These are phyloP conservation scores for Perizoma affinitatum DNA, from an alignment of 2,888 invertebrate species.

Conservation along the genomic window DNA sequence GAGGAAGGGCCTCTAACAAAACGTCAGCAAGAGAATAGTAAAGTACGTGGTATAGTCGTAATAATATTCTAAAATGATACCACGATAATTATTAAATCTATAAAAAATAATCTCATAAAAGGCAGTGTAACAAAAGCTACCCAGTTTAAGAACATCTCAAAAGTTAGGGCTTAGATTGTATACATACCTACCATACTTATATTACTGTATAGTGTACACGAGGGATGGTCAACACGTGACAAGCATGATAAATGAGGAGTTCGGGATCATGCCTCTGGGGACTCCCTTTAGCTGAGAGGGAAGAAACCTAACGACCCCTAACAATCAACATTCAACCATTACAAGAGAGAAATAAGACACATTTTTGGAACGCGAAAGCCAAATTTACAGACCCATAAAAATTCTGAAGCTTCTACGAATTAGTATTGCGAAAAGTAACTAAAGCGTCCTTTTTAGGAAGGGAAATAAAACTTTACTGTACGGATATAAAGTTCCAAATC, in stretches of 20 bases:
- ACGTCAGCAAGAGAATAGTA: too few species aligned
- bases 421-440: constrained; percentile 74
- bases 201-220: constrained; percentile 65
- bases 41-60: too few species aligned
- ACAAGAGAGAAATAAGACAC: constrained; percentile 38
- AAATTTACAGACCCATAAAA: constrained; percentile 63
- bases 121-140: neutral
- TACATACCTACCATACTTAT: constrained; percentile 52
- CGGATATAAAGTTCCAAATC: constrained; percentile 52
- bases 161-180: constrained; percentile 49
- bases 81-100: too few species aligned
- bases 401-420: constrained; percentile 67
- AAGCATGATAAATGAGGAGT: constrained; percentile 81
- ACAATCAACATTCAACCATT: constrained; percentile 50
- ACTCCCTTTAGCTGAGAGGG: constrained; percentile 68
- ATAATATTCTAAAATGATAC: too few species aligned
- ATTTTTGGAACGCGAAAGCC: constrained; percentile 35
- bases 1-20: too few species aligned
- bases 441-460: constrained; percentile 45
- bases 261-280: constrained; percentile 80
- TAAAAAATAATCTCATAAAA: too few species aligned
- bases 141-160: constrained; percentile 38
- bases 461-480: constrained; percentile 44
- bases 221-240: constrained; percentile 83
- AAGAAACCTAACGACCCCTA: constrained; percentile 62